A percentile compares a stretch with the other conserved stretches of the same genome.
phyloP scores from a whole-genome alignment of 1,140 invertebrate species.

The Drosophila equinoxialis region DNA sequence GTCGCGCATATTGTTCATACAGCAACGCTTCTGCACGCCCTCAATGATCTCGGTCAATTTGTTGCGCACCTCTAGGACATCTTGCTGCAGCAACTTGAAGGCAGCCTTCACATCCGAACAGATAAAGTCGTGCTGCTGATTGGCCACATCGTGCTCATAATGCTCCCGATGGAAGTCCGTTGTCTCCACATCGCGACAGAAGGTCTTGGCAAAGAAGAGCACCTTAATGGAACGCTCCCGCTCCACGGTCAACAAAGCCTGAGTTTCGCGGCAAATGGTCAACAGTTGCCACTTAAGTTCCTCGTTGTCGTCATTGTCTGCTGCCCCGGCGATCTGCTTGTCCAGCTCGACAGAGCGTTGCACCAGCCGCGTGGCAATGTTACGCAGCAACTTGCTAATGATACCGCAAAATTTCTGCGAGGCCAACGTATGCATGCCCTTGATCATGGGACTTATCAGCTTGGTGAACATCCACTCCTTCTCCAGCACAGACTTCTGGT shows the following conservation, averaged over 20 bases:
- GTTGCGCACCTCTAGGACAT: slow-evolving; percentile 86
- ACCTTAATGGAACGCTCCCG: slow-evolving; percentile 91
- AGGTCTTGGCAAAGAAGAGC: slow-evolving; percentile 90
- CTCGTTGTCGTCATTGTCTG: slow-evolving; percentile 63
- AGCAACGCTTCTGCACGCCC: slow-evolving; percentile 86
- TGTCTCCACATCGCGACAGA: slow-evolving; percentile 88
- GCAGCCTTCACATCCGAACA: slow-evolving; percentile 84
- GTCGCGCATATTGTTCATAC: slow-evolving; percentile 79
- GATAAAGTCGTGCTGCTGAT: slow-evolving; percentile 83
- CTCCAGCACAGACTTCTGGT: slow-evolving; percentile 90
- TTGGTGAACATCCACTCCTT: slow-evolving; percentile 92
- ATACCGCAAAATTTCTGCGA: slow-evolving; percentile 87
- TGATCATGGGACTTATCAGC: slow-evolving; percentile 88
- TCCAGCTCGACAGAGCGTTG: slow-evolving; percentile 69
- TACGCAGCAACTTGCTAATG: slow-evolving; percentile 75
- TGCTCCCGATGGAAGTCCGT: slow-evolving; percentile 83
- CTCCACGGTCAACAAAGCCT: slow-evolving; percentile 90
- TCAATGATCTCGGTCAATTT: slow-evolving; percentile 86
- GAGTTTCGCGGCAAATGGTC: slow-evolving; percentile 89
- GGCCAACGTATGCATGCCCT: slow-evolving; percentile 87
- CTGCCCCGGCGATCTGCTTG: slow-evolving; percentile 64
- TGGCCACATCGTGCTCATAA: slow-evolving; percentile 76
- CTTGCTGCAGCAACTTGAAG: slow-evolving; percentile 87
- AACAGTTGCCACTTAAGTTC: slow-evolving; percentile 84
- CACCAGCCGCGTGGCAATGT: slow-evolving; percentile 70